A percentile compares a stretch with the other conserved stretches of the same genome.
These are phyloP conservation scores for Sebastes kiyomatsui DNA, from an alignment of 2,797 vertebrate genomes.

Conservation along the genomic window DNA sequence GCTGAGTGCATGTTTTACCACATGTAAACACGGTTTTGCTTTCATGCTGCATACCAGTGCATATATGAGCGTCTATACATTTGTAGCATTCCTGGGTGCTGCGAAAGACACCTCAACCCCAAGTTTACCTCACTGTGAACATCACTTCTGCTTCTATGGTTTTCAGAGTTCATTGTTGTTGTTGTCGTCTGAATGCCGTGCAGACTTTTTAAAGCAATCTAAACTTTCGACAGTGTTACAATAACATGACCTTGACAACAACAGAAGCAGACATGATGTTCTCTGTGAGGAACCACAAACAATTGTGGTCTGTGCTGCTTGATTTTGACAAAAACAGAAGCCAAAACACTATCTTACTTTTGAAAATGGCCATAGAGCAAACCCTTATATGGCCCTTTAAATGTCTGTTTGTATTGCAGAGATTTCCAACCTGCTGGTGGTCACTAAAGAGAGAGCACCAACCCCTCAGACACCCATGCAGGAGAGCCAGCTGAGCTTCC, in stretches of 20 bases:
- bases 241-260: neutral
- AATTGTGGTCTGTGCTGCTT: neutral
- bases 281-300: neutral
- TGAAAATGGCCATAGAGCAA: neutral
- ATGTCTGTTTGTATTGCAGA: conserved; percentile 80
- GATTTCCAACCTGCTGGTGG: conserved; percentile 95
- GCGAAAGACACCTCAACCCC: neutral
- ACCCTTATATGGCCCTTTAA: neutral
- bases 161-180: neutral
- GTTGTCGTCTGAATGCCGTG: neutral
- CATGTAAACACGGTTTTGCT: conserved; percentile 44
- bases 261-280: neutral
- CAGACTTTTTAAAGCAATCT: neutral
- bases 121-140: neutral
- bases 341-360: neutral
- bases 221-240: neutral
- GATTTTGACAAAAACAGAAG: neutral
- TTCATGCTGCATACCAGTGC: neutral
- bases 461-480: conserved; percentile 73
- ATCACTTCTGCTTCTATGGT: neutral
- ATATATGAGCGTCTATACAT: neutral
- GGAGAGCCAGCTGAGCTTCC: conserved; percentile 92
- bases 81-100: neutral
- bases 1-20: conserved; percentile 30
- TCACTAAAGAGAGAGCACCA: conserved; percentile 88